Evolutionary conservation across 1,140 invertebrate species (phyloP).

Genomic region (Meloidogyne floridensis): DNA sequence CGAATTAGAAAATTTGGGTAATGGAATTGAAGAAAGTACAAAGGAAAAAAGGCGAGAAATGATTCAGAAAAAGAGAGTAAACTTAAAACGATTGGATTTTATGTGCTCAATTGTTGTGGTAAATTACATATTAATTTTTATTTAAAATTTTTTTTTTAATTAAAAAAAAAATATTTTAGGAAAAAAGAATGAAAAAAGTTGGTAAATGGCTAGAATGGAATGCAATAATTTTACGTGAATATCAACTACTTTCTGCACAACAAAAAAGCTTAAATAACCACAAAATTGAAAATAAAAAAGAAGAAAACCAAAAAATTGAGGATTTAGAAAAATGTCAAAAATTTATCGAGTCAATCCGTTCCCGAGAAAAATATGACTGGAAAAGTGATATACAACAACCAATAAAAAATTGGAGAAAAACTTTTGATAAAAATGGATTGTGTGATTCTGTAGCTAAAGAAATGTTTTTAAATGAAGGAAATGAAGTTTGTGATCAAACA

Average conservation of each 20-base stretch:
- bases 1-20: background rate
- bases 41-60: background rate
- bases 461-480: conserved; percentile 2
- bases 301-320: background rate
- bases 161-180: background rate
- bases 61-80: background rate
- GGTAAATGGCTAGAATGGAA: background rate
- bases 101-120: background rate
- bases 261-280: too few species aligned
- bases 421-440: conserved; percentile 5
- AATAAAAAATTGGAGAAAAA: conserved; percentile 10
- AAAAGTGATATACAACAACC: background rate
- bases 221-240: background rate
- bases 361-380: background rate
- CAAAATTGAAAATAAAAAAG: background rate
- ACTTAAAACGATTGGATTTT: background rate
- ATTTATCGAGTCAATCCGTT: background rate
- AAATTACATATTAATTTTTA: background rate
- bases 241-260: background rate
- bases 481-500: conserved; percentile 6
- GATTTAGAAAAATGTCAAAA: conserved; percentile 1
- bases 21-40: conserved; percentile 9
- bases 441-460: background rate
- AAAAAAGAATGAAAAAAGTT: conserved; percentile 1
- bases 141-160: background rate